Base-by-base conservation (phyloP, 2,888 invertebrate species). In the Norana najaformis region DNA sequence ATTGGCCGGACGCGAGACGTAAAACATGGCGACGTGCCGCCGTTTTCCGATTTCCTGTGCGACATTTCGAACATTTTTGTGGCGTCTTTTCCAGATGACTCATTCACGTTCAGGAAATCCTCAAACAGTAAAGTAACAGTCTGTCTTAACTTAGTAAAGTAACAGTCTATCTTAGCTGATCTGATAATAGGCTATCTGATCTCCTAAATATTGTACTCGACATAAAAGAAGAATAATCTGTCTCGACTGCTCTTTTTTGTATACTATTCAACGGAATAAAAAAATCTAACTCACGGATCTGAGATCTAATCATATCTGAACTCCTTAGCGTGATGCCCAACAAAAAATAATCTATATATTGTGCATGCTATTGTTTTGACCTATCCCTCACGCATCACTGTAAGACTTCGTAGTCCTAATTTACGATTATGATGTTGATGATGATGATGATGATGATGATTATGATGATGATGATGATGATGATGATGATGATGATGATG, bases 1-100 rank as follows among this genome's bases (percentile, higher is more conserved):
- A 69, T 69, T 69, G 69, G 69, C n/a, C 69, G 69, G 69, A 69
- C 69, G 69, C 69, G 69, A n/a, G 69, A 69, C 69, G 69, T n/a
- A n/a, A 69, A 69, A 69, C 69, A 69, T n/a, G 69, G 69, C 30
- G 69, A 69, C n/a, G 69, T 69, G 69, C 69, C 69, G 69, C 69
- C 69, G 16, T 69, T 69, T n/a, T 69, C 69, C 0, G 69, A 69
- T 69, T 69, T 69, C 69, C n/a, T 69, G 69, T 69, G 69, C 69
- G 69, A 30, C 69, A 69, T 69, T 69, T 69, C 69, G n/a, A 69
- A 69, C 69, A 69, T 69, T 69, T 13, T 69, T n/a, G 69, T n/a
- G 30, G 69, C 69, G n/a, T 69, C 69, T 30, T 30, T 69, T n/a
- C 1, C n/a, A 0, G 69, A 11, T n/a, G 69, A n/a, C n/a, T 69